Percentiles rank a stretch among this genome's conserved stretches.
Conservation (phyloP, 2,797 vertebrate genomes). For the Heliangelus exortis region DNA sequence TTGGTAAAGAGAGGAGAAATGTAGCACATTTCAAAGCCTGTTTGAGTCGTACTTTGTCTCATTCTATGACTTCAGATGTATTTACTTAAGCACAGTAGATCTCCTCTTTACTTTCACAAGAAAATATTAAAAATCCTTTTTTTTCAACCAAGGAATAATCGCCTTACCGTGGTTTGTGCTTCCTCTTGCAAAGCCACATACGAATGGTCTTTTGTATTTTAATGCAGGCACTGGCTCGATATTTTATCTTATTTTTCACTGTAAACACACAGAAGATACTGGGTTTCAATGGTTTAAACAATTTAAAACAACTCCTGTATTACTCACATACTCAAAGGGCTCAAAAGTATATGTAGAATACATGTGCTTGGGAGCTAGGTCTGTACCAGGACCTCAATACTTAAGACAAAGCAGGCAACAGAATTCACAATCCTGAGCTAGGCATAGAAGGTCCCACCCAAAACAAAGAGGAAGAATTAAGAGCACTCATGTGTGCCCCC, state of each 20-base stretch:
- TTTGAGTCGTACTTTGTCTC: not conserved
- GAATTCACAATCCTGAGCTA: not conserved
- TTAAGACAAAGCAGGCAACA: not conserved
- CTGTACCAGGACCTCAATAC: not conserved
- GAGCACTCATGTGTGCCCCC: fast-evolving
- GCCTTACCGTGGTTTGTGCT: constrained; percentile 94
- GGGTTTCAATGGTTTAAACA: not conserved
- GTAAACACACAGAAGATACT: constrained; percentile 40
- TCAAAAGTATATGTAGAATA: not conserved
- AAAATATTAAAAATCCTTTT: not conserved
- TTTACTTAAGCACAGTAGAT: not conserved
- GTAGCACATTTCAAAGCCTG: not conserved
- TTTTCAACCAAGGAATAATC: not conserved
- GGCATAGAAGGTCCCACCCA: not conserved
- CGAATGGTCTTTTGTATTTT: constrained; percentile 94
- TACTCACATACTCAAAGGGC: not conserved
- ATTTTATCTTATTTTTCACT: constrained; percentile 98
- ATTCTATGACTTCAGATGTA: not conserved
- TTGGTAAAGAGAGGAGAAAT: not conserved
- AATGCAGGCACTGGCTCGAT: constrained; percentile 89
- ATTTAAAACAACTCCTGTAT: not conserved
- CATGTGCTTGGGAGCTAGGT: not conserved
- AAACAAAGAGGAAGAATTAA: not conserved
- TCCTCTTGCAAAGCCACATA: constrained; percentile 97
- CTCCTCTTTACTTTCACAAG: not conserved